These are phyloP conservation scores for Engraulis encrasicolus DNA, from an alignment of 2,113 vertebrate species.

Conservation along the genomic window DNA sequence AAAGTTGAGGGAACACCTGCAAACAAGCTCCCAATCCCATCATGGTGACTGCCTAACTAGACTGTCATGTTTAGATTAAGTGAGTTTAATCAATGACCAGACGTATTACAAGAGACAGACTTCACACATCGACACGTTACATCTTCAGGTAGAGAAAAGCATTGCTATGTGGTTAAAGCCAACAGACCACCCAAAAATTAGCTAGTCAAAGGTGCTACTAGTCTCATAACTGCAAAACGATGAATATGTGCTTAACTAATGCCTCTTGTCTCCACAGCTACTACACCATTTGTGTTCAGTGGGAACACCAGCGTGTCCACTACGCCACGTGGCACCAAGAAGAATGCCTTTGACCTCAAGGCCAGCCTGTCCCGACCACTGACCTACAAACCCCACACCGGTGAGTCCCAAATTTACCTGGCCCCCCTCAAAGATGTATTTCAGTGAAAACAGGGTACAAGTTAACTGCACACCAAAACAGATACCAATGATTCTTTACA, in stretches of 20 bases:
- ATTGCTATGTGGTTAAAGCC: no score
- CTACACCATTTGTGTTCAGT: conserved; percentile 78
- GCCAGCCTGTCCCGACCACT: conserved; percentile 90
- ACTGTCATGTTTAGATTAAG: no score
- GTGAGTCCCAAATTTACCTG: conserved; percentile 59
- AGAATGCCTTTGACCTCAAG: conserved; percentile 87
- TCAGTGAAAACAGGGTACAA: not conserved
- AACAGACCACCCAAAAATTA: no score
- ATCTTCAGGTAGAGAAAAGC: no score
- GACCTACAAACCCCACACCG: conserved; percentile 88
- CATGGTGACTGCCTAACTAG: no score
- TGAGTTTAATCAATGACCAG: no score
- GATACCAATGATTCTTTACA: no score
- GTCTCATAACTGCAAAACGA: not conserved
- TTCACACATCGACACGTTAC: no score
- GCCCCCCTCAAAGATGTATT: not conserved
- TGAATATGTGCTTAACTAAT: not conserved
- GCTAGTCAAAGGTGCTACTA: no score
- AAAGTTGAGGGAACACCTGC: no score
- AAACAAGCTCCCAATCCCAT: no score
- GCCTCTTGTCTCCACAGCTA: conserved; percentile 61
- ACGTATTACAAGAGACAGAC: no score
- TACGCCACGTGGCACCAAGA: conserved; percentile 79
- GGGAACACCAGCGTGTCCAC: conserved; percentile 60
- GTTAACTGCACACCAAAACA: not conserved